Evolutionary conservation across 2,113 vertebrate species (phyloP), one percentile per base, ranked within the genome.

Genomic region (Cyprinodon brontotheroides): DNA sequence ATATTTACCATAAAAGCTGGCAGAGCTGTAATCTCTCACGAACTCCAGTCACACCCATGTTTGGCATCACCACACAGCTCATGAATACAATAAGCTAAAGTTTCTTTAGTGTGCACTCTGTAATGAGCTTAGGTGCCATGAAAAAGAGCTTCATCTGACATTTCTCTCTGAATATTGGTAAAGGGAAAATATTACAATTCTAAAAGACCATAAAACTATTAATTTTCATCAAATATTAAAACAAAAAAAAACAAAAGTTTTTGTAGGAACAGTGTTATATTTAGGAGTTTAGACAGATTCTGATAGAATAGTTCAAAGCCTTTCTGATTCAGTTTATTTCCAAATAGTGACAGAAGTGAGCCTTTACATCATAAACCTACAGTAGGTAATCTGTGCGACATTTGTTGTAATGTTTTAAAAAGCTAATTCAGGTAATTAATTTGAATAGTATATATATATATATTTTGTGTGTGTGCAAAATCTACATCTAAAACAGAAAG

Each of bases 21-120:
- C 41, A 43, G 29, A 69, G 13, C 15, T 64, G 37, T 50, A 73
- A 77, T 80, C 75, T 67, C 12, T 79, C 61, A 78, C 14, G 4
- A 60, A 41, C 65, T 0, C 8, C 50, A 3, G 38, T 71, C 74
- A 86, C 84, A 0, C 76, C 91, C 3, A 0, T 72, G 76, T 84
- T 65, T 71, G 65, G 50, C 40, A 62, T 59, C 67, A 48, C 63
- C 15, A 11, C 5, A 47, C 9, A 38, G 15, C 15, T 39, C 45
- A 50, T 41, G 67, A 22, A 59, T 12, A 45, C 39, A 64, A 3
- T 14, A 22, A 22, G 50, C 59, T 73, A 22, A 48, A 38, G 9
- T 37, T 61, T 53, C 17, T 68, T 20, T 43, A 36, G 8, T 10
- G 53, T 53, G 13, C 17, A 11, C 17, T 38, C 22, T 40, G 9